phyloP scores from a whole-genome alignment of 92 coral and sea anemone genomes.

The Parazoanthus atlanticus region DNA sequence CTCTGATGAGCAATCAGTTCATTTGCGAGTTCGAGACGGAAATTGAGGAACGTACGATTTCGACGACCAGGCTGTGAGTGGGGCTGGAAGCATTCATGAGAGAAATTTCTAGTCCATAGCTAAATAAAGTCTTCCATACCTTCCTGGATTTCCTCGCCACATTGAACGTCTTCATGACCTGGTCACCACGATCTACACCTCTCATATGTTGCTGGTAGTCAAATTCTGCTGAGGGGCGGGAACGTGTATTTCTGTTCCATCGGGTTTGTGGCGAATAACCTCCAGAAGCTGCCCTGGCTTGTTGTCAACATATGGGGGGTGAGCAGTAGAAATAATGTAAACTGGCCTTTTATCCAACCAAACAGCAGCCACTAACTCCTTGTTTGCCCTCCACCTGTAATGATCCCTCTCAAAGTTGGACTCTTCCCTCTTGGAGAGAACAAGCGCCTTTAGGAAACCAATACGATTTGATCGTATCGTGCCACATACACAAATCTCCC shows the following conservation, averaged over 20 bases:
- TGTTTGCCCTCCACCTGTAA: conserved; percentile 6
- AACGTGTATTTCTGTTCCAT: conserved; percentile 15
- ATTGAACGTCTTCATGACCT: conserved; percentile 31
- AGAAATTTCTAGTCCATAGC: too few relatives aligned
- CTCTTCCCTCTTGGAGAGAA: not conserved
- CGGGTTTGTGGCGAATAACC: not conserved
- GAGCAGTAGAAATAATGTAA: conserved; percentile 60
- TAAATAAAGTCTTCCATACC: too few relatives aligned
- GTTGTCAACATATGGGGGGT: conserved; percentile 58
- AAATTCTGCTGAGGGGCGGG: conserved; percentile 51
- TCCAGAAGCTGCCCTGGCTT: conserved; percentile 8
- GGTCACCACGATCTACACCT: conserved; percentile 41
- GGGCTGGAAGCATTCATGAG: not conserved
- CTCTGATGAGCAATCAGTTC: conserved; percentile 40
- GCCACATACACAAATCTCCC: not conserved
- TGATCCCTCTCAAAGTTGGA: not conserved
- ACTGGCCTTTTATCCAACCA: conserved; percentile 53
- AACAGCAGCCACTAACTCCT: conserved; percentile 35
- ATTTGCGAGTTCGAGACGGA: conserved; percentile 4
- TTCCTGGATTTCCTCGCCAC: not conserved
- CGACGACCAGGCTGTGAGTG: conserved; percentile 10
- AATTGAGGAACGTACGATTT: conserved; percentile 19
- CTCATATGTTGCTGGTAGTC: conserved; percentile 45
- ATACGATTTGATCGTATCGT: not conserved
- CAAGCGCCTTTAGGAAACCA: too few relatives aligned